phyloP scores from a whole-genome alignment of 2,888 invertebrate genomes.

The Peribatodes rhomboidaria region DNA sequence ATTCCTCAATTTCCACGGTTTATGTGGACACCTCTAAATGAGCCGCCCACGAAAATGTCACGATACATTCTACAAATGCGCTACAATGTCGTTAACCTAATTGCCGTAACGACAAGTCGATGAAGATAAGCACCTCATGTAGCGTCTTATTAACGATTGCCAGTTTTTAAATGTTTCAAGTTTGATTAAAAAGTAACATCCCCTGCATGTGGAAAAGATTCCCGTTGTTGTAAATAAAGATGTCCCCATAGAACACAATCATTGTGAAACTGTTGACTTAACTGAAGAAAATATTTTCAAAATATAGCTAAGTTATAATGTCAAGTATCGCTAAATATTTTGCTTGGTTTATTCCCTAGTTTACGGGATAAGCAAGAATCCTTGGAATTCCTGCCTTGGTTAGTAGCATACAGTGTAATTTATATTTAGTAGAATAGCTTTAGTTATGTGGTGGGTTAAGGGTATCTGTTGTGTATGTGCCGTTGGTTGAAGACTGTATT shows the following conservation, averaged over 20 bases:
- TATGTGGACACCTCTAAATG: constrained; percentile 59
- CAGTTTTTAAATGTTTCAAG: constrained; percentile 30
- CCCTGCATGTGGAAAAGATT: constrained; percentile 28
- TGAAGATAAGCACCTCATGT: constrained; percentile 32
- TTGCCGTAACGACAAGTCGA: constrained; percentile 36
- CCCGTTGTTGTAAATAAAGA: constrained; percentile 27
- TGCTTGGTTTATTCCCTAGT: constrained; percentile 88
- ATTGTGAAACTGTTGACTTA: constrained; percentile 5
- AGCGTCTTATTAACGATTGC: constrained; percentile 26
- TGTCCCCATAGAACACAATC: background rate
- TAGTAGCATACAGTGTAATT: constrained; percentile 87
- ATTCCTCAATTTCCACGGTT: constrained; percentile 43
- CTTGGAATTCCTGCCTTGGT: constrained; percentile 93
- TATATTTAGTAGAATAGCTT: constrained; percentile 65
- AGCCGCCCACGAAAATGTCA: constrained; percentile 31
- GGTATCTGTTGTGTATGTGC: constrained; percentile 53
- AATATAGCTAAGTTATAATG: constrained; percentile 42
- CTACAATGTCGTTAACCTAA: constrained; percentile 38
- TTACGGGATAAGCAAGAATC: constrained; percentile 93
- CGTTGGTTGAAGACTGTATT: constrained; percentile 36
- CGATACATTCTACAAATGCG: constrained; percentile 30
- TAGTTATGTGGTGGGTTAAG: constrained; percentile 50
- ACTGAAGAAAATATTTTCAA: constrained; percentile 17
- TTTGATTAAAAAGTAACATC: constrained; percentile 31
- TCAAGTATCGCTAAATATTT: constrained; percentile 68